Evolutionary conservation across 37 sponge, comb jelly and placozoan species (phyloP).

Genomic region (Amphimedon queenslandica): DNA sequence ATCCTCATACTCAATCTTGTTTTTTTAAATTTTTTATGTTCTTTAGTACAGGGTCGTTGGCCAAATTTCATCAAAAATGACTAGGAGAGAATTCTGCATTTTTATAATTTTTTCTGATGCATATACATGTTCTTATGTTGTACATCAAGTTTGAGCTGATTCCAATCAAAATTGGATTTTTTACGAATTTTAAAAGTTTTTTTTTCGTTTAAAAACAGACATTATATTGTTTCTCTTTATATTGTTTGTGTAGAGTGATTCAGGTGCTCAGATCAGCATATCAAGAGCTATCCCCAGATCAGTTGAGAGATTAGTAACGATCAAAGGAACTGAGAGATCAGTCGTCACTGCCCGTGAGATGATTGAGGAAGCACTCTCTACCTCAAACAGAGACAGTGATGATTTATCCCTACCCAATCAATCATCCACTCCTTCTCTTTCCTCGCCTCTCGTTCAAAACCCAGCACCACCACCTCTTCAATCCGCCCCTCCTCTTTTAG

Average conservation of each 20-base stretch:
- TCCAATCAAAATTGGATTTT: no score
- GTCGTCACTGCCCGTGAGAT: conserved; percentile 63
- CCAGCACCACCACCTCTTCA: neutral
- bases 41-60: no score
- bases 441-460: neutral
- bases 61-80: no score
- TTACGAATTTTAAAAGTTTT: neutral
- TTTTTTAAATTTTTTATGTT: no score
- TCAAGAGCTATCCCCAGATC: conserved; percentile 68
- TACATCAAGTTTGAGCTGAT: no score
- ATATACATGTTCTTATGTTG: no score
- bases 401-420: neutral
- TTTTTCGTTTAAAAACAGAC: neutral
- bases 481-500: neutral
- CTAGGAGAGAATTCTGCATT: no score
- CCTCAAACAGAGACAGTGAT: conserved; percentile 46
- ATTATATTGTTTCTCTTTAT: neutral
- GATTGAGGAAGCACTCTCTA: conserved; percentile 75
- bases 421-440: neutral
- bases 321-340: conserved; percentile 75
- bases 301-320: conserved; percentile 79
- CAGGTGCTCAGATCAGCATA: conserved; percentile 89
- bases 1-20: no score
- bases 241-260: conserved; percentile 22
- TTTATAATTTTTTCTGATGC: no score